Evolutionary conservation across 2,113 vertebrate genomes (phyloP).

Genomic region (Microtus ochrogaster): DNA sequence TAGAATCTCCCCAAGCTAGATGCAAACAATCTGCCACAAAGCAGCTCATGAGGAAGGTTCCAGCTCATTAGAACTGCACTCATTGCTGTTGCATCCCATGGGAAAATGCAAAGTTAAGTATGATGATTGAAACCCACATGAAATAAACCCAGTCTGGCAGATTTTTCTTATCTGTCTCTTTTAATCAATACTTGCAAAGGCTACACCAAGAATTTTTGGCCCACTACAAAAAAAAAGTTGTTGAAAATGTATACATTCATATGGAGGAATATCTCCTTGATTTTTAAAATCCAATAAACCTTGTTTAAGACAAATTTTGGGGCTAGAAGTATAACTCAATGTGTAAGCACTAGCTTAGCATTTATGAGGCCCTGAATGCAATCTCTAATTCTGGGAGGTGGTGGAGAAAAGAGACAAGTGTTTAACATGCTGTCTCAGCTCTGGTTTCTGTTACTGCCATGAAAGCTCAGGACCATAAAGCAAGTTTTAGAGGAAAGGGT

Average conservation of each 20-base stretch:
- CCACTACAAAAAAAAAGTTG: neutral
- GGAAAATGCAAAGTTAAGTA: constrained; percentile 50
- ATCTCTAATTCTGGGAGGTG: neutral
- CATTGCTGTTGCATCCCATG: neutral
- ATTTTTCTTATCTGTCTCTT: constrained; percentile 40
- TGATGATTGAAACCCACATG: neutral
- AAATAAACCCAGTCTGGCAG: constrained; percentile 65
- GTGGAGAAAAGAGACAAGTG: neutral
- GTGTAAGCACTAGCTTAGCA: neutral
- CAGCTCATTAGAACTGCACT: constrained; percentile 29
- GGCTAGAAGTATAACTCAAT: neutral
- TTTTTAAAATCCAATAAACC: constrained; percentile 50
- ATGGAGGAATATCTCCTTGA: constrained; percentile 19
- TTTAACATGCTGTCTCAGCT: neutral
- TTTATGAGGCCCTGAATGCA: neutral
- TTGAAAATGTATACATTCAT: neutral
- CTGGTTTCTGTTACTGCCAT: neutral
- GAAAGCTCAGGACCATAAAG: neutral
- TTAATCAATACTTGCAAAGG: constrained; percentile 51
- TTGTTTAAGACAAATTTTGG: constrained; percentile 4
- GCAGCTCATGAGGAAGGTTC: constrained; percentile 39
- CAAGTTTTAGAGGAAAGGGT: neutral
- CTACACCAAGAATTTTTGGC: neutral
- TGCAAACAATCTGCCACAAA: constrained; percentile 62
- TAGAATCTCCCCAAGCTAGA: constrained; percentile 46